These are phyloP conservation scores for Philhelius pedissequus DNA, from an alignment of 2,888 invertebrate genomes.

Conservation along the genomic window DNA sequence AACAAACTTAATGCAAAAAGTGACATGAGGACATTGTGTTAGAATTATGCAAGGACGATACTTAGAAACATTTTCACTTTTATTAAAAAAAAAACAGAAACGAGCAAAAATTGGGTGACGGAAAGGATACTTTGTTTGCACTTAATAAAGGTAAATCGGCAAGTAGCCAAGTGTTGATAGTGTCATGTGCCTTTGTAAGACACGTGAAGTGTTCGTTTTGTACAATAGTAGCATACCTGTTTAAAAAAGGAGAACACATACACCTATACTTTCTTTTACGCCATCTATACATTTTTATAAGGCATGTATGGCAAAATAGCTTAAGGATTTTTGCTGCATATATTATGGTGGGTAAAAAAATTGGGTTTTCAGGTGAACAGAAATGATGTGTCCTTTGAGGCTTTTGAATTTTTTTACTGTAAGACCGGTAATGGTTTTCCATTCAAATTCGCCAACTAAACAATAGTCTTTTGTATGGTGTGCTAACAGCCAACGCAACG, in stretches of 20 bases:
- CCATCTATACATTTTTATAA: not conserved
- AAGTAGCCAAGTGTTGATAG: slow-evolving; percentile 56
- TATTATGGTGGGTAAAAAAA: slow-evolving; percentile 2
- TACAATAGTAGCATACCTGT: not conserved
- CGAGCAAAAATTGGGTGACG: slow-evolving; percentile 47
- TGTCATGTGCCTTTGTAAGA: slow-evolving; percentile 32
- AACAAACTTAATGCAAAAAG: slow-evolving; percentile 45
- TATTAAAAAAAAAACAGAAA: not conserved
- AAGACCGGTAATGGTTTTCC: slow-evolving; percentile 34
- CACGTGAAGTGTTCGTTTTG: not conserved
- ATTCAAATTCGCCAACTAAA: not conserved
- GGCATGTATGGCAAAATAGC: not conserved
- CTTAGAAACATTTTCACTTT: slow-evolving; percentile 1
- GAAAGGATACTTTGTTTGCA: slow-evolving; percentile 62
- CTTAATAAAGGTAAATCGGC: slow-evolving; percentile 46
- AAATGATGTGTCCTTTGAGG: not conserved
- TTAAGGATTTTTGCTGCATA: slow-evolving; percentile 19
- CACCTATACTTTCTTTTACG: not conserved
- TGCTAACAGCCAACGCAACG: not conserved
- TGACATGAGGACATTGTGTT: slow-evolving; percentile 47
- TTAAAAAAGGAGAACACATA: not conserved
- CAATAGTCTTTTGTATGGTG: not conserved
- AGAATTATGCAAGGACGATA: slow-evolving; percentile 45
- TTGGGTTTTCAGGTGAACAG: slow-evolving; percentile 51
- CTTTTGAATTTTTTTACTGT: not conserved